A percentile compares a stretch with the other conserved stretches of the same genome.
Evolutionary conservation across 2,113 vertebrate species (phyloP).

Genomic region (Syngnathus floridae): DNA sequence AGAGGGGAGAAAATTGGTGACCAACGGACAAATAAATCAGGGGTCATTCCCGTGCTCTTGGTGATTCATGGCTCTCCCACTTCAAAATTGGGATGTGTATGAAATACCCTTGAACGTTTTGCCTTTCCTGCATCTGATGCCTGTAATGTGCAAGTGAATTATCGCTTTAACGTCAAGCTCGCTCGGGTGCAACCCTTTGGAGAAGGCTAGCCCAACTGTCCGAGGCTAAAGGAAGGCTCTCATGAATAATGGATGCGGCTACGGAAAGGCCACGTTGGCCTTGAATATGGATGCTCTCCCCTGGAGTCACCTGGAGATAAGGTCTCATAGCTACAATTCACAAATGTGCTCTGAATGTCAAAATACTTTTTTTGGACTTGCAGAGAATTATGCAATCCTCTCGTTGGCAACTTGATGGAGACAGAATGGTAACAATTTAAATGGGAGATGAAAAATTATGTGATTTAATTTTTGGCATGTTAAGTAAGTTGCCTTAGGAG

Average conservation of each 20-base stretch:
- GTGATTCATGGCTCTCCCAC: conserved; percentile 43
- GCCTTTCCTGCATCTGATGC: conserved; percentile 29
- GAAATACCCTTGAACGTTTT: conserved; percentile 31
- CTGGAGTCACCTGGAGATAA: conserved; percentile 55
- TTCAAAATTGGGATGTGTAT: conserved; percentile 24
- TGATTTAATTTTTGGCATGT: too few species aligned
- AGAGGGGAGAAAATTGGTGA: conserved; percentile 9
- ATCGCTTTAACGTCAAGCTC: conserved; percentile 31
- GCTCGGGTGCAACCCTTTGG: conserved; percentile 39
- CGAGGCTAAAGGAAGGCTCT: conserved; percentile 29
- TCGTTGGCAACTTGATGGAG: background rate
- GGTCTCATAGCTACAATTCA: conserved; percentile 43
- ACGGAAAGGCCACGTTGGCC: conserved; percentile 45
- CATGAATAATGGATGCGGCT: conserved; percentile 55
- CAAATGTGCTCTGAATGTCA: conserved; percentile 49
- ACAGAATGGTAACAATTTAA: background rate
- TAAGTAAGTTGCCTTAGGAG: too few species aligned
- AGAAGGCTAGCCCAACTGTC: conserved; percentile 27
- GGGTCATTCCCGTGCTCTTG: conserved; percentile 27
- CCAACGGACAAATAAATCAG: conserved; percentile 33
- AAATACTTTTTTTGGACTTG: conserved; percentile 20
- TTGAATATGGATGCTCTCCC: conserved; percentile 59
- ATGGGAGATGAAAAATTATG: too few species aligned
- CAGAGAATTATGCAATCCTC: conserved; percentile 19
- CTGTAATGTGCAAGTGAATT: conserved; percentile 44